A percentile compares a stretch with the other conserved stretches of the same genome.
phyloP scores from a whole-genome alignment of 2,797 vertebrate genomes.

The Enteromius afrohamiltoni region DNA sequence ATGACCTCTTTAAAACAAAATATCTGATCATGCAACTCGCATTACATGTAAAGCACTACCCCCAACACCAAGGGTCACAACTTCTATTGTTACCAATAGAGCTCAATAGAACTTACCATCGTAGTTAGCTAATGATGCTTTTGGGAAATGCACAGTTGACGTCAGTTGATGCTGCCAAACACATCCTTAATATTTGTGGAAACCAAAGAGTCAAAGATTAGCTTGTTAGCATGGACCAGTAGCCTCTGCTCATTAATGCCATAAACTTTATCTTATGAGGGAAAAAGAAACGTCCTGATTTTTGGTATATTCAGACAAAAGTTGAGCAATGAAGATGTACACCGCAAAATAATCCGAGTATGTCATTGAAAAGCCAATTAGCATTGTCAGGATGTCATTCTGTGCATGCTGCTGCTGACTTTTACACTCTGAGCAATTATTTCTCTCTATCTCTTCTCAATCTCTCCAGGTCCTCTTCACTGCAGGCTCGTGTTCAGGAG shows the following conservation, averaged over 20 bases:
- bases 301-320: neutral
- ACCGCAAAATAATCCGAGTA: neutral
- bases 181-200: neutral
- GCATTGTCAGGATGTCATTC: neutral
- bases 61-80: too few relatives aligned
- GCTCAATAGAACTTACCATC: too few relatives aligned
- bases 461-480: slow-evolving; percentile 20
- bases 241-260: neutral
- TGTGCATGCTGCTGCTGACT: neutral
- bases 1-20: too few relatives aligned
- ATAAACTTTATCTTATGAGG: neutral
- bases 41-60: too few relatives aligned
- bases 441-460: slow-evolving; percentile 14
- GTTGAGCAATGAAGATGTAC: neutral
- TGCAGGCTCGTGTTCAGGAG: slow-evolving; percentile 59
- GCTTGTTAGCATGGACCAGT: neutral
- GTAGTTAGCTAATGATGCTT: too few relatives aligned
- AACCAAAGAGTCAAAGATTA: neutral
- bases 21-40: too few relatives aligned
- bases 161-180: neutral
- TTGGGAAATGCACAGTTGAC: neutral
- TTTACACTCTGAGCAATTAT: slow-evolving; percentile 10
- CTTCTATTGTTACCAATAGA: too few relatives aligned
- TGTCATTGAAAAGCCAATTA: neutral
- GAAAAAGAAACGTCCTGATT: neutral